Percentiles rank a stretch among this genome's conserved stretches.
These are phyloP conservation scores for Parauchenoglanis ngamensis DNA, from an alignment of 2,797 vertebrate genomes.

Conservation along the genomic window DNA sequence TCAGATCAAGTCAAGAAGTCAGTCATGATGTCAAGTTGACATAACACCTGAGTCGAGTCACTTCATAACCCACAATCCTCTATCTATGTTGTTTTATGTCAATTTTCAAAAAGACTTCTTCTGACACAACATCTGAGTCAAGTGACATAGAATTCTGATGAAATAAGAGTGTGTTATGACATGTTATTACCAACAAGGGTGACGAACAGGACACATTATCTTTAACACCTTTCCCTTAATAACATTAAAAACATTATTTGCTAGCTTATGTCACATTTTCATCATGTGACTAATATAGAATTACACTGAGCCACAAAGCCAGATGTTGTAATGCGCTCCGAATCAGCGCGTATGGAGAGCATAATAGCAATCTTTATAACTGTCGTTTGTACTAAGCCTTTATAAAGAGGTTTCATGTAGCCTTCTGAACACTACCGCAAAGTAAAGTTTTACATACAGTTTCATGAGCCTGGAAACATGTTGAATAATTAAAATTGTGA, in stretches of 20 bases:
- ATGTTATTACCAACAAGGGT: not conserved
- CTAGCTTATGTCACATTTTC: not conserved
- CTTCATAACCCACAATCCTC: not conserved
- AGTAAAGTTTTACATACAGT: not conserved
- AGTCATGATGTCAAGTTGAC: not conserved
- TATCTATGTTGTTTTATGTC: not conserved
- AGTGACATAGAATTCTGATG: not conserved
- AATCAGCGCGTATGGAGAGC: not conserved
- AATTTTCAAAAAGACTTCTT: not conserved
- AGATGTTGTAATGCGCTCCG: not conserved
- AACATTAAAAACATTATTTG: not conserved
- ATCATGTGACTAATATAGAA: not conserved
- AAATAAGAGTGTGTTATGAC: not conserved
- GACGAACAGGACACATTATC: not conserved
- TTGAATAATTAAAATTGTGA: slow-evolving; percentile 8
- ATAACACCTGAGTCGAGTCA: not conserved
- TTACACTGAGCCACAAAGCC: not conserved
- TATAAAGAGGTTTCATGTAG: not conserved
- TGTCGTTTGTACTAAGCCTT: not conserved
- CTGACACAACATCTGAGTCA: not conserved
- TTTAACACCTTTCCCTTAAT: not conserved
- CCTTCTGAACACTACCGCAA: not conserved
- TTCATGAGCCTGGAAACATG: slow-evolving; percentile 39
- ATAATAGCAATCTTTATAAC: not conserved
- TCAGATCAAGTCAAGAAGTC: not conserved